Evolutionary conservation across 2,888 invertebrate species (phyloP), one percentile per base, ranked within the genome.

Genomic region (Polydesmus complanatus): DNA sequence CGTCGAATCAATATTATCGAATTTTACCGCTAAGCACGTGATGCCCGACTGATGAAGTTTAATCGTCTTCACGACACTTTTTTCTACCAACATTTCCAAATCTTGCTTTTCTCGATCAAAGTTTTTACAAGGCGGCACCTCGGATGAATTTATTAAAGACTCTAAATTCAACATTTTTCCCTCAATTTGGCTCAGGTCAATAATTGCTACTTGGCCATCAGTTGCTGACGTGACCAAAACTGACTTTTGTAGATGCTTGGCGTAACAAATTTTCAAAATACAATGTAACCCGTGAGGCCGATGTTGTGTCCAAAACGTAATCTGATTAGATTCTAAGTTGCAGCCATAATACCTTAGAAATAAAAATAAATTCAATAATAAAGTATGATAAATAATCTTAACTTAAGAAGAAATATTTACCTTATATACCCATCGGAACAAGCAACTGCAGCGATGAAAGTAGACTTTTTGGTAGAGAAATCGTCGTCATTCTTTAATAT

Each of bases 21-120:
- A 18, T 19, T 37, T 3, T n/a, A 57, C 21, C 3, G 3, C 57
- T 23, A 57, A 49, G 8, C 37, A 2, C 5, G 57, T 57, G n/a
- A 57, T 57, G n/a, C 57, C 50, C 1, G 57, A 57, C n/a, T 57
- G 57, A 19, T 57, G 57, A 23, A 57, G 27, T 22, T 57, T 48
- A 11, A 57, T 19, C 8, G 2, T 11, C n/a, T n/a, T n/a, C 5
- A 37, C 14, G 14, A 37, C 37, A 5, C 8, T 8, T 37, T 37
- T 14, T 37, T 8, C 8, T 14, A 37, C 14, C 14, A 37, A 37
- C 8, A 37, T 8, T 37, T 37, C 37, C 37, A 37, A 14, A 5
- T 37, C 37, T 14, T 37, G 37, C 14, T 5, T 8, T 37, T 37
- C 37, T n/a, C n/a, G n/a, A n/a, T n/a, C n/a, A 14, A 18, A 18